Evolutionary conservation across 1,140 invertebrate genomes (phyloP).

Genomic region (Drosophila funebris): DNA sequence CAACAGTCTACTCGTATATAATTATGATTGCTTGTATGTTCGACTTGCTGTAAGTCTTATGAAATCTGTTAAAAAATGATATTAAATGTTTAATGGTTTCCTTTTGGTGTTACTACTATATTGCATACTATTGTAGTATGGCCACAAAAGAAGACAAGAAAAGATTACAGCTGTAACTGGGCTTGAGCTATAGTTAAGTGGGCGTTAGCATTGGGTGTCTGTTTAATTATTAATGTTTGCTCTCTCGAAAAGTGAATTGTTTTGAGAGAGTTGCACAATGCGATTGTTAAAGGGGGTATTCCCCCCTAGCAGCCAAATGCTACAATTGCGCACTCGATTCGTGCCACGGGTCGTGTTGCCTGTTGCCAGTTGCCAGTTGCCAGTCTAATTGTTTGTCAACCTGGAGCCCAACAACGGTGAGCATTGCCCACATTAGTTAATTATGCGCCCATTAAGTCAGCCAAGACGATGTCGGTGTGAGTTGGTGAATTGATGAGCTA

Average conservation of each 20-base stretch:
- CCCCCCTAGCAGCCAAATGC: conserved; percentile 31
- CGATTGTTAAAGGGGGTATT: background rate
- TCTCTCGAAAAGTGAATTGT: conserved; percentile 15
- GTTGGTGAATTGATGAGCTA: conserved; percentile 26
- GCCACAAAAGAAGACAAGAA: conserved; percentile 3
- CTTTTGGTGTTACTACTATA: too few species aligned
- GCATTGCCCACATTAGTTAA: conserved; percentile 69
- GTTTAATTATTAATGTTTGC: conserved; percentile 37
- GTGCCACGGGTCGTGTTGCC: conserved; percentile 53
- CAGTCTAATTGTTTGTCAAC: conserved; percentile 46
- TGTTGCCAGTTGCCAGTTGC: conserved; percentile 13
- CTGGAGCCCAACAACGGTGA: conserved; percentile 8
- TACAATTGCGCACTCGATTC: conserved; percentile 63
- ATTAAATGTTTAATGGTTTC: conserved; percentile 19
- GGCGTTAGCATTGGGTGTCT: conserved; percentile 28
- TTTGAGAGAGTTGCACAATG: conserved; percentile 45
- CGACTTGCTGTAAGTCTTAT: background rate
- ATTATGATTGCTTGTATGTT: background rate
- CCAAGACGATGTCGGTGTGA: conserved; percentile 14
- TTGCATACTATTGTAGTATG: conserved; percentile 14
- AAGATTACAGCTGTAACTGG: background rate
- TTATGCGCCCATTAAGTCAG: conserved; percentile 65
- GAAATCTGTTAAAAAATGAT: background rate
- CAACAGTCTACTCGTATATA: background rate
- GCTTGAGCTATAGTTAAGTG: background rate